Evolutionary conservation across 2,797 vertebrate species (phyloP).

Genomic region (Cynodonichthys magdalenae): DNA sequence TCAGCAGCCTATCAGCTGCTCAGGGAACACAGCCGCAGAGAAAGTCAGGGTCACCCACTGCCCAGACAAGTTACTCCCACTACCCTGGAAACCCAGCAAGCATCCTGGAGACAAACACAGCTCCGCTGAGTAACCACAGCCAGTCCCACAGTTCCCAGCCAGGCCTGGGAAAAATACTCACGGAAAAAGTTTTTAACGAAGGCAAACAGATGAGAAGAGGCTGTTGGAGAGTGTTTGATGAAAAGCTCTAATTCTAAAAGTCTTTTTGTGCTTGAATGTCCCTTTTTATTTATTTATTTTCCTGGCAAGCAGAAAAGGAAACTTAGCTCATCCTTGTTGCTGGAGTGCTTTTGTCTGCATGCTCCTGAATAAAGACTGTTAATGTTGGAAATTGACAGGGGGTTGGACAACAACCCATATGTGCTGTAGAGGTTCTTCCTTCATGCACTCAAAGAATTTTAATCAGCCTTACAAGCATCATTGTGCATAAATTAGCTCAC

Average conservation of each 20-base stretch:
- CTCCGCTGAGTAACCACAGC: slow-evolving; percentile 50
- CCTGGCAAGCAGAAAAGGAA: slow-evolving; percentile 4
- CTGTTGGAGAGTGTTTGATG: slow-evolving; percentile 43
- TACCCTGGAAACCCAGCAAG: slow-evolving; percentile 72
- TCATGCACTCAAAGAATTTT: background rate
- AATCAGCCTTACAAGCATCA: background rate
- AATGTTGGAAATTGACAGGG: background rate
- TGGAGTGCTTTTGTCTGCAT: slow-evolving; percentile 4
- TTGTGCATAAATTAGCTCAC: background rate
- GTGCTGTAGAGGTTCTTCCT: background rate
- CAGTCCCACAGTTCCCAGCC: slow-evolving; percentile 60
- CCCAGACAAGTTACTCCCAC: slow-evolving; percentile 66
- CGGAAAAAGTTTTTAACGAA: slow-evolving; percentile 36
- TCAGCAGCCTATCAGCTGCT: slow-evolving; percentile 69
- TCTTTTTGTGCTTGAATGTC: slow-evolving; percentile 20
- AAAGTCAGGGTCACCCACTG: slow-evolving; percentile 70
- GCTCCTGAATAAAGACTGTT: slow-evolving; percentile 1
- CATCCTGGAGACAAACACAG: slow-evolving; percentile 74
- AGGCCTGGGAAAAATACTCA: slow-evolving; percentile 65
- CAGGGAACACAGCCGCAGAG: slow-evolving; percentile 56
- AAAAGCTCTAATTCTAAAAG: slow-evolving; percentile 23
- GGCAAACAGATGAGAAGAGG: slow-evolving; percentile 49
- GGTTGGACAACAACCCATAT: background rate
- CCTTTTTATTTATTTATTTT: slow-evolving; percentile 14
- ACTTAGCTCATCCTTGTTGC: slow-evolving; percentile 22